Evolutionary conservation across 2,888 invertebrate species (phyloP).

Genomic region (Nemurella pictetii): DNA sequence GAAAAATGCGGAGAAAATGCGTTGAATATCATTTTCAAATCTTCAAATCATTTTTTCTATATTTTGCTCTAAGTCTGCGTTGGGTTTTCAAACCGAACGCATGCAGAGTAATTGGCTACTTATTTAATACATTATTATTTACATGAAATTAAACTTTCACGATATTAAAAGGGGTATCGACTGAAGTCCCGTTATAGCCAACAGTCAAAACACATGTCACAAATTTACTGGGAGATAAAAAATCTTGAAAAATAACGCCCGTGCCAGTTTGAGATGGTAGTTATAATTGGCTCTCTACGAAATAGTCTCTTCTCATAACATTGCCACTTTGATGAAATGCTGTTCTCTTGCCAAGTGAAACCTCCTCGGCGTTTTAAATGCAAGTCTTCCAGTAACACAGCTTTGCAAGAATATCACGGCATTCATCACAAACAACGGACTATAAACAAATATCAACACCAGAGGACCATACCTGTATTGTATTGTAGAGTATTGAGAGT

Average conservation of each 20-base stretch:
- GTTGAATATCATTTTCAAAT: neutral
- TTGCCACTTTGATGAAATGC: neutral
- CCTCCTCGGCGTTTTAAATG: neutral
- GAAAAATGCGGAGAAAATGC: neutral
- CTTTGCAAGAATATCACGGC: too few species aligned
- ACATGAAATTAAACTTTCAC: neutral
- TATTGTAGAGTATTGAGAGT: too few species aligned
- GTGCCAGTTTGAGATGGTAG: slow-evolving; percentile 8
- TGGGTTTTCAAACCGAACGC: too few species aligned
- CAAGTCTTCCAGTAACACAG: neutral
- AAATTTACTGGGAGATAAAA: slow-evolving; percentile 4
- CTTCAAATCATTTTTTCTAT: neutral
- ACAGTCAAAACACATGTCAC: neutral
- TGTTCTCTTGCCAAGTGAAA: neutral
- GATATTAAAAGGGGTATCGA: neutral
- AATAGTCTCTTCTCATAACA: slow-evolving; percentile 29
- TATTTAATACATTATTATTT: too few species aligned
- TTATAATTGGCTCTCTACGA: slow-evolving; percentile 25
- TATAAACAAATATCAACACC: too few species aligned
- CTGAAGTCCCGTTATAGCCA: neutral
- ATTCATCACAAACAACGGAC: too few species aligned
- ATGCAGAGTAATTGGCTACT: too few species aligned
- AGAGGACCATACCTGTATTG: too few species aligned
- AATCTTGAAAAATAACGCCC: neutral
- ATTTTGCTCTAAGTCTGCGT: too few species aligned